phyloP scores from a whole-genome alignment of 1,140 invertebrate genomes.

The Drosophila pectinifera region DNA sequence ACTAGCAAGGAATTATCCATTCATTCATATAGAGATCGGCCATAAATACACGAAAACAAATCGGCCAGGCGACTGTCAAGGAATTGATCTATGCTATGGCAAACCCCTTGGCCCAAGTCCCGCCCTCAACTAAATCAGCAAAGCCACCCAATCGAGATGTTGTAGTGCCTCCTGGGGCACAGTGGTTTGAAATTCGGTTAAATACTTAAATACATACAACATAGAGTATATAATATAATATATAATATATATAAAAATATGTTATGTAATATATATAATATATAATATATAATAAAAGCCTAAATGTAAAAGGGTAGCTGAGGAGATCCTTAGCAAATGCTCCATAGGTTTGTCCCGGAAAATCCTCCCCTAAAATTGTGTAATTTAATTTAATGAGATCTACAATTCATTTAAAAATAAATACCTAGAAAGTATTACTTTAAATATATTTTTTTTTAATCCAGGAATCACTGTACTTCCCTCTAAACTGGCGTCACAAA shows the following conservation, averaged over 20 bases:
- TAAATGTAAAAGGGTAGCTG: background rate
- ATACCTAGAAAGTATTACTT: too few species aligned
- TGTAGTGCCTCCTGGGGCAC: background rate
- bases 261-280: too few species aligned
- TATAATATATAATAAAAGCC: too few species aligned
- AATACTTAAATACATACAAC: background rate
- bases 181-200: background rate
- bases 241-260: background rate
- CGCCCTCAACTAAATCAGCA: slow-evolving; percentile 2
- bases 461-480: background rate
- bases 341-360: too few species aligned
- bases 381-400: too few species aligned
- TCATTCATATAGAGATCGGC: slow-evolving; percentile 79
- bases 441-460: background rate
- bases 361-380: too few species aligned
- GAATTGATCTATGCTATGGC: slow-evolving; percentile 72
- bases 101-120: slow-evolving; percentile 17
- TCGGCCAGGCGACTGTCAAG: slow-evolving; percentile 62
- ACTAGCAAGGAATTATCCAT: slow-evolving; percentile 69
- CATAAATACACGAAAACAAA: slow-evolving; percentile 79
- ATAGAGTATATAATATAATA: background rate
- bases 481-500: slow-evolving; percentile 38
- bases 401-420: background rate
- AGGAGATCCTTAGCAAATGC: too few species aligned
- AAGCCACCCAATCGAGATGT: slow-evolving; percentile 1